phyloP scores from a whole-genome alignment of 1,140 invertebrate genomes.

The Zaprionus taronus region DNA sequence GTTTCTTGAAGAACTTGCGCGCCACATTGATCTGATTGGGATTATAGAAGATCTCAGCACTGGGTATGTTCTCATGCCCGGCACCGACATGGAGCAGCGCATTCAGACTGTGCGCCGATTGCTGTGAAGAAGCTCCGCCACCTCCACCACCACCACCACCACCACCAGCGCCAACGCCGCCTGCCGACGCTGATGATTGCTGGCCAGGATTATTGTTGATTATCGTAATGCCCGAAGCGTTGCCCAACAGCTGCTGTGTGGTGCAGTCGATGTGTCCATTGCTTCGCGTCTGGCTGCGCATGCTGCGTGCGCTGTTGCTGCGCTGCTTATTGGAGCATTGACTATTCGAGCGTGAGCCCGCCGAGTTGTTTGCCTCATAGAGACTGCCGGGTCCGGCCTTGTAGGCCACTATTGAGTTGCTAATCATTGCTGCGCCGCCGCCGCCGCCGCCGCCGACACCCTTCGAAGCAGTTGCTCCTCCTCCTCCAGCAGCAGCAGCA shows the following conservation, averaged over 20 bases:
- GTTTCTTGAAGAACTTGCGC: constrained; percentile 95
- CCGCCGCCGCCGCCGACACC: constrained; percentile 27
- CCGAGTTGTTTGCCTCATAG: constrained; percentile 84
- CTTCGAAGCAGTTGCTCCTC: neutral
- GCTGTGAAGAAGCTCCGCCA: constrained; percentile 65
- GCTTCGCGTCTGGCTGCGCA: constrained; percentile 70
- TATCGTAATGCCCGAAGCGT: constrained; percentile 49
- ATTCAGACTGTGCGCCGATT: constrained; percentile 87
- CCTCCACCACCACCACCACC: neutral
- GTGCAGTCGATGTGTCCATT: constrained; percentile 64
- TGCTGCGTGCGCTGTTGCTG: constrained; percentile 67
- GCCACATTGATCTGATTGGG: constrained; percentile 96
- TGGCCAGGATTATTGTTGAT: constrained; percentile 66
- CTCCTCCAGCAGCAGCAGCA: neutral
- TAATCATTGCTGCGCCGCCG: constrained; percentile 58
- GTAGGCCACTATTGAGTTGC: constrained; percentile 72
- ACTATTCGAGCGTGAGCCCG: constrained; percentile 87
- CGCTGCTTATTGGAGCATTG: constrained; percentile 85
- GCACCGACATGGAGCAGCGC: constrained; percentile 75
- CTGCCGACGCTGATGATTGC: constrained; percentile 26
- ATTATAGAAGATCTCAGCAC: constrained; percentile 95
- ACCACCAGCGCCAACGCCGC: neutral
- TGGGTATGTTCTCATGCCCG: constrained; percentile 71
- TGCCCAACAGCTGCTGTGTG: constrained; percentile 49
- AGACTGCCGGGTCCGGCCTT: constrained; percentile 67